These are phyloP conservation scores for Drosophila anceps DNA, from an alignment of 2,888 invertebrate species.

Conservation along the genomic window DNA sequence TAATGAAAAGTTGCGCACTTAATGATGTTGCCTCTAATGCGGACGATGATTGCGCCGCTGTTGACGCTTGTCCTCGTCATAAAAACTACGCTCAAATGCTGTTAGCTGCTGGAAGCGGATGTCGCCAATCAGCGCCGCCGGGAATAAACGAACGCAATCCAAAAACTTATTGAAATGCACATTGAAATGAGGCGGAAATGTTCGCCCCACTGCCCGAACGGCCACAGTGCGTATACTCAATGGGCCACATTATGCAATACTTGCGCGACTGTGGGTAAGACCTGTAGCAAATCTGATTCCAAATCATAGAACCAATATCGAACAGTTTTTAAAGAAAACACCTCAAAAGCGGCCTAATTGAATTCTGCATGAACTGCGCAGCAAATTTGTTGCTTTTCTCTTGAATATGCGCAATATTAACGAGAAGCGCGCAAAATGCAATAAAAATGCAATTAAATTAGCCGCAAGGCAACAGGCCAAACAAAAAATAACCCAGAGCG, in stretches of 20 bases:
- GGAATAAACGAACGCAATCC: conserved; percentile 20
- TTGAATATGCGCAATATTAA: conserved; percentile 52
- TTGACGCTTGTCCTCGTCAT: conserved; percentile 9
- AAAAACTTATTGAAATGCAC: conserved; percentile 52
- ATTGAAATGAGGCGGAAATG: conserved; percentile 39
- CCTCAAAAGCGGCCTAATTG: conserved; percentile 56
- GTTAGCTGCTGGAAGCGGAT: conserved; percentile 48
- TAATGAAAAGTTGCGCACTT: conserved; percentile 74
- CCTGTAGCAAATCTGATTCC: conserved; percentile 17
- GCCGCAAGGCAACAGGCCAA: conserved; percentile 64
- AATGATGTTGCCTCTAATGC: conserved; percentile 55
- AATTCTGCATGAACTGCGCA: conserved; percentile 46
- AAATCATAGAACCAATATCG: conserved; percentile 18
- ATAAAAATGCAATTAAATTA: conserved; percentile 82
- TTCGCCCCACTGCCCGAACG: conserved; percentile 17
- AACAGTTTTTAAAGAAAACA: conserved; percentile 13
- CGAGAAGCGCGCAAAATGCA: conserved; percentile 59
- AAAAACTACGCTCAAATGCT: conserved; percentile 30
- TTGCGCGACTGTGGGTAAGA: not conserved
- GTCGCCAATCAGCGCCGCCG: conserved; percentile 54
- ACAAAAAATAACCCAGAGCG: conserved; percentile 9
- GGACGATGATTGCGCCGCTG: conserved; percentile 17
- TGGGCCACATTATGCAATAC: conserved; percentile 2
- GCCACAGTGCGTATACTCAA: conserved; percentile 14
- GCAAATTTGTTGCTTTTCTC: conserved; percentile 33